Conservation (phyloP, 64 coral and sea anemone species). For the Hydrozoanthus tunicans region DNA sequence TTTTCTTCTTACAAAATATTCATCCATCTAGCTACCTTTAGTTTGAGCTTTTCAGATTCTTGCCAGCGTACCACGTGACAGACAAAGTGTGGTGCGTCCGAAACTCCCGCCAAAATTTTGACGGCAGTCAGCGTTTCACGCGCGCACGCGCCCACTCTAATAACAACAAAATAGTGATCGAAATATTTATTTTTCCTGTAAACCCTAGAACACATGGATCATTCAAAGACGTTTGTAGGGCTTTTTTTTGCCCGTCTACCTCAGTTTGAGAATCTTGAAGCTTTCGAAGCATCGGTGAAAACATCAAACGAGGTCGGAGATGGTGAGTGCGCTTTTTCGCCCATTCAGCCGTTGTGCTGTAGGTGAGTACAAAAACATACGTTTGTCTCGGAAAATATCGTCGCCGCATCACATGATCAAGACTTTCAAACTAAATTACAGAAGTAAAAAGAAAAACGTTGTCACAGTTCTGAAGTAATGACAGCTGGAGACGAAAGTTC, state of each 20-base stretch:
- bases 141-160: neutral
- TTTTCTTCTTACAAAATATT: no score
- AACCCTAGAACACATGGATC: conserved; percentile 38
- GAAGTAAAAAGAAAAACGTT: no score
- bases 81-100: no score
- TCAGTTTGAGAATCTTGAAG: conserved; percentile 58
- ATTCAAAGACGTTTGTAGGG: conserved; percentile 52
- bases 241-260: conserved; percentile 79
- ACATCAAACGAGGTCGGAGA: conserved; percentile 25
- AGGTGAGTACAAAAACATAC: conserved; percentile 53
- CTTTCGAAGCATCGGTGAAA: conserved; percentile 58
- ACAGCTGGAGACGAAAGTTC: no score
- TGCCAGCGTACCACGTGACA: neutral
- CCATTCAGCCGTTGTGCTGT: conserved; percentile 81
- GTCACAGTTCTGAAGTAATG: no score
- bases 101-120: conserved; percentile 52
- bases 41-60: no score
- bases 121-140: neutral
- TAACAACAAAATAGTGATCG: neutral
- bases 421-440: neutral
- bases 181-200: neutral
- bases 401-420: neutral
- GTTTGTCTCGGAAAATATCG: neutral
- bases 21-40: no score
- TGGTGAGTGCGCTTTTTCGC: neutral